Evolutionary conservation across 1,140 invertebrate species (phyloP).

Genomic region (Cyclargus thomasi): DNA sequence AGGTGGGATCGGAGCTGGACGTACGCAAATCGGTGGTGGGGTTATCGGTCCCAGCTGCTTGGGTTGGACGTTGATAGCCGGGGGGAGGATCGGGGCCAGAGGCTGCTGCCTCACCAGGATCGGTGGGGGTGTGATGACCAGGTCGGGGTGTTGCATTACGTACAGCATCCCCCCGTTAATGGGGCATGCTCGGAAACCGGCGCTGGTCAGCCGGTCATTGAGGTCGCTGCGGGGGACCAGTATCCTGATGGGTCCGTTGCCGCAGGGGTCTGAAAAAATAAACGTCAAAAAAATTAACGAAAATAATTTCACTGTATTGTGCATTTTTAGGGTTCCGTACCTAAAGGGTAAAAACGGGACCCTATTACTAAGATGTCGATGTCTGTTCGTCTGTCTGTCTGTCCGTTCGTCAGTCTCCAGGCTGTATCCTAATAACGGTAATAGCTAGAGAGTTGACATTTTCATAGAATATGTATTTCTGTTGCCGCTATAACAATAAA

Average conservation of each 20-base stretch:
- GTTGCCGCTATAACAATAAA: no score
- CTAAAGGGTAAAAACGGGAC: no score
- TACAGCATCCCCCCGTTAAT: constrained; percentile 48
- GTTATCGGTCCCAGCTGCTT: constrained; percentile 33
- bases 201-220: constrained; percentile 25
- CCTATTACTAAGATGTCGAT: no score
- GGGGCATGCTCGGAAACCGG: constrained; percentile 38
- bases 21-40: constrained; percentile 39
- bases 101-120: constrained; percentile 42
- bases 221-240: constrained; percentile 26
- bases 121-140: constrained; percentile 48
- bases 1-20: constrained; percentile 32
- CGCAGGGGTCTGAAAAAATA: constrained; percentile 37
- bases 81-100: constrained; percentile 38
- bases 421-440: no score
- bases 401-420: no score
- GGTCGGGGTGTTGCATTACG: constrained; percentile 37
- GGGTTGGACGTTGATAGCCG: constrained; percentile 38
- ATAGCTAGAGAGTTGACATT: no score
- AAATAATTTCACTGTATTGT: no score
- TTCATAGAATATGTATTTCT: no score
- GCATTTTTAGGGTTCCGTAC: no score
- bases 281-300: background rate
- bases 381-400: no score
- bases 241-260: constrained; percentile 38